Conservation (phyloP, 2,797 vertebrate species). For the Paramormyrops hopkinsi region DNA sequence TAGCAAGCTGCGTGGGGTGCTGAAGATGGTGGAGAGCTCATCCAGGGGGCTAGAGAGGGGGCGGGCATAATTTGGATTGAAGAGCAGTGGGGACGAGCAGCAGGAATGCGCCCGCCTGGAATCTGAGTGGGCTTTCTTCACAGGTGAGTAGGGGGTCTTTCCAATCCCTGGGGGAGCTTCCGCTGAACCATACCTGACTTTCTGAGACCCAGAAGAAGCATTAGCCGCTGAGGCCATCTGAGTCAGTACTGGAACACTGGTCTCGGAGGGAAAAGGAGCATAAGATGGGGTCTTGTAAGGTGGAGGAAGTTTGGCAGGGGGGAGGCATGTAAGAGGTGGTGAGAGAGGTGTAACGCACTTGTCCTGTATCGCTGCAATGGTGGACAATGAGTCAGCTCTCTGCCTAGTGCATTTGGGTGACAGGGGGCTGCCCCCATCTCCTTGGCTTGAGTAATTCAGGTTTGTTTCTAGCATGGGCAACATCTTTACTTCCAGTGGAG, state of each 20-base stretch:
- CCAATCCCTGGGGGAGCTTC: constrained; percentile 57
- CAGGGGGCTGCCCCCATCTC: constrained; percentile 73
- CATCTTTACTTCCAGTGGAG: constrained; percentile 92
- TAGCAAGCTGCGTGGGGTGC: constrained; percentile 80
- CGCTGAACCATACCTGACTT: constrained; percentile 53
- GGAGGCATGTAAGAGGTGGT: constrained; percentile 61
- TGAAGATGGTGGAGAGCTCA: constrained; percentile 88
- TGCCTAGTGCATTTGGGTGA: constrained; percentile 80
- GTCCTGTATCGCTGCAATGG: constrained; percentile 67
- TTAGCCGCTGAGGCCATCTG: constrained; percentile 53
- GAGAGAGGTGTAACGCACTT: constrained; percentile 77
- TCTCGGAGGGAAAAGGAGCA: constrained; percentile 78
- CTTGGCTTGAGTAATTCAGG: constrained; percentile 77
- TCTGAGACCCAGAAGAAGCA: constrained; percentile 56
- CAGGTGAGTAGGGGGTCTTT: constrained; percentile 75
- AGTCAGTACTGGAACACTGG: constrained; percentile 47
- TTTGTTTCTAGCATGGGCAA: constrained; percentile 90
- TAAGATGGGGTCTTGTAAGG: constrained; percentile 74
- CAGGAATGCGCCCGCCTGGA: constrained; percentile 70
- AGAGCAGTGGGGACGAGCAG: constrained; percentile 70
- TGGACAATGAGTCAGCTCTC: constrained; percentile 78
- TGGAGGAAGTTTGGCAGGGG: neutral
- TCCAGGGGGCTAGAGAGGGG: constrained; percentile 87
- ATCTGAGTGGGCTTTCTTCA: constrained; percentile 69
- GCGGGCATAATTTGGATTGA: constrained; percentile 76